phyloP scores from a whole-genome alignment of 1,140 invertebrate species.

The Camponotus floridanus region DNA sequence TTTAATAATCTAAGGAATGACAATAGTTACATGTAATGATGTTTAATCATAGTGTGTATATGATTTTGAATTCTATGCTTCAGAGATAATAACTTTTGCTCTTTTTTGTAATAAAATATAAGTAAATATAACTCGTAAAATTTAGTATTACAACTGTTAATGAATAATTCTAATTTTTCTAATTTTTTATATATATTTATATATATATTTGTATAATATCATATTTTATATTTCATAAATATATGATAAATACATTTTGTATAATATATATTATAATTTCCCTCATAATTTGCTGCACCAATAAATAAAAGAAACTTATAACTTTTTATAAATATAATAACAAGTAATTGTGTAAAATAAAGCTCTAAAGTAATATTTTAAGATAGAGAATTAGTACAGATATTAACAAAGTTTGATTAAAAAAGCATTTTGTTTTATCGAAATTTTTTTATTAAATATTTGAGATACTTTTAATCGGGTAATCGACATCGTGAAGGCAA shows the following conservation, averaged over 20 bases:
- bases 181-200: background rate
- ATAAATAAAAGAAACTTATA: background rate
- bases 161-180: background rate
- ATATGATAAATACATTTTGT: background rate
- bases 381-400: background rate
- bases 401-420: constrained; percentile 22
- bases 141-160: background rate
- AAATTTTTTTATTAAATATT: constrained; percentile 12
- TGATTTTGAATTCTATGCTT: background rate
- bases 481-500: constrained; percentile 1
- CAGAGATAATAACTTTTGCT: background rate
- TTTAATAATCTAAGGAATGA: constrained; percentile 10
- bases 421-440: background rate
- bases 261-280: background rate
- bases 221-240: background rate
- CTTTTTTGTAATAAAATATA: background rate
- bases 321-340: constrained; percentile 1
- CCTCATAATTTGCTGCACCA: background rate
- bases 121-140: background rate
- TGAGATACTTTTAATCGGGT: background rate
- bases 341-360: background rate
- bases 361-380: background rate
- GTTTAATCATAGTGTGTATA: background rate
- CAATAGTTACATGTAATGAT: background rate
- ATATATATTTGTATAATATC: background rate